These are phyloP conservation scores for Pyrocoelia pectoralis DNA, from an alignment of 2,888 invertebrate genomes.

Conservation along the genomic window DNA sequence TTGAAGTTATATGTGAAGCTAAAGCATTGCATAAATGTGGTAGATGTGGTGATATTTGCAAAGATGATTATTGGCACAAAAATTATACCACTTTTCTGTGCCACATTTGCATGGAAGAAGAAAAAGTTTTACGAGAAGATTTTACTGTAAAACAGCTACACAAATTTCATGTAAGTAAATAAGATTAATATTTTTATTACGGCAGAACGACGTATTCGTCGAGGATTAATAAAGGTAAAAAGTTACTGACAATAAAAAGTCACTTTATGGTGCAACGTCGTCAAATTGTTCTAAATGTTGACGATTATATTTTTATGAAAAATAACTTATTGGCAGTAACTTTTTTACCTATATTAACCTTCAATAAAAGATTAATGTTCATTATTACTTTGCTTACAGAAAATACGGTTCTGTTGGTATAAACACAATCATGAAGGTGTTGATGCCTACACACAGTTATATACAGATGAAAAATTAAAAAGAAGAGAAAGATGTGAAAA, in stretches of 20 bases:
- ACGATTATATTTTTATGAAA: too few species aligned
- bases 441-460: slow-evolving; percentile 49
- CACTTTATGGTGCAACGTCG: too few species aligned
- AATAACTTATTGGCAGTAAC: too few species aligned
- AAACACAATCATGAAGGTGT: slow-evolving; percentile 57
- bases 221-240: too few species aligned
- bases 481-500: slow-evolving; percentile 54
- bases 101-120: slow-evolving; percentile 58
- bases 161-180: slow-evolving; percentile 16
- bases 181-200: background rate
- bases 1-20: slow-evolving; percentile 59
- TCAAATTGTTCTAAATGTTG: too few species aligned
- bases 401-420: slow-evolving; percentile 57
- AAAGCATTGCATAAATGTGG: slow-evolving; percentile 57
- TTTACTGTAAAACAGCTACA: slow-evolving; percentile 7
- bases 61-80: slow-evolving; percentile 63
- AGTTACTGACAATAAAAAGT: too few species aligned
- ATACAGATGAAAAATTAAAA: slow-evolving; percentile 47
- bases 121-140: slow-evolving; percentile 39
- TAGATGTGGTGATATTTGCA: slow-evolving; percentile 56
- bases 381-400: slow-evolving; percentile 49
- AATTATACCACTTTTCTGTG: slow-evolving; percentile 57
- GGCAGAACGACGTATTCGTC: too few species aligned
- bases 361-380: too few species aligned
- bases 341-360: too few species aligned